Percentiles rank a stretch among this genome's conserved stretches.
Evolutionary conservation across 2,113 vertebrate species (phyloP).

Genomic region (Epinephelus lanceolatus): DNA sequence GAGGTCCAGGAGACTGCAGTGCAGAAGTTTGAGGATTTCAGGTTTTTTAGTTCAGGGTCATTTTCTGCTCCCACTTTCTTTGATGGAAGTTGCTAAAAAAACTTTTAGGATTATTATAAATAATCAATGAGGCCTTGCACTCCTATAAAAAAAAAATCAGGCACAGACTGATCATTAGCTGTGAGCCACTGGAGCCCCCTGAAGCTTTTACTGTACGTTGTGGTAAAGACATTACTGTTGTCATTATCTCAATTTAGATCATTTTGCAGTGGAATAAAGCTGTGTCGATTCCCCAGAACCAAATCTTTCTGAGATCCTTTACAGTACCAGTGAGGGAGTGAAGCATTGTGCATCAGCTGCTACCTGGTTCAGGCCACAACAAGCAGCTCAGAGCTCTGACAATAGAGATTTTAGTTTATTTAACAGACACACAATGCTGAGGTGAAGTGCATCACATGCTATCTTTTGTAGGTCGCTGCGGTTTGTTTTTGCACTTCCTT

Average conservation of each 20-base stretch:
- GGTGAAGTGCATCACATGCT: constrained; percentile 13
- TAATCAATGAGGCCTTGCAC: neutral
- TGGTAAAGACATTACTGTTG: constrained; percentile 20
- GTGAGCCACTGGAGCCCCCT: neutral
- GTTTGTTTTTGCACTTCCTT: constrained; percentile 41
- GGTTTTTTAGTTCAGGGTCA: neutral
- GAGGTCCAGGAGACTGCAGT: constrained; percentile 19
- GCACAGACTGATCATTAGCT: neutral
- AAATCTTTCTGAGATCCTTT: neutral
- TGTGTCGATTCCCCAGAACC: neutral
- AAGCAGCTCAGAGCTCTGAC: constrained; percentile 39
- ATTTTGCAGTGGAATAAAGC: neutral
- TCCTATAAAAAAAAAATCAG: neutral
- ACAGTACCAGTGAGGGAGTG: neutral
- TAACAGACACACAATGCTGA: constrained; percentile 19
- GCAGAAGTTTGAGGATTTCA: neutral
- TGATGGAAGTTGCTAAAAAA: neutral
- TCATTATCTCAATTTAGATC: neutral
- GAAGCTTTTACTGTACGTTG: constrained; percentile 22
- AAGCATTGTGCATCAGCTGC: neutral
- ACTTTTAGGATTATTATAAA: neutral
- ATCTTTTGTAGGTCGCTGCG: constrained; percentile 34
- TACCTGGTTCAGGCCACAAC: constrained; percentile 8
- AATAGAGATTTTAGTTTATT: constrained; percentile 20
- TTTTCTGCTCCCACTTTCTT: neutral